These are phyloP conservation scores for Tenrec ecaudatus DNA, from an alignment of 2,113 vertebrate genomes.

Conservation along the genomic window DNA sequence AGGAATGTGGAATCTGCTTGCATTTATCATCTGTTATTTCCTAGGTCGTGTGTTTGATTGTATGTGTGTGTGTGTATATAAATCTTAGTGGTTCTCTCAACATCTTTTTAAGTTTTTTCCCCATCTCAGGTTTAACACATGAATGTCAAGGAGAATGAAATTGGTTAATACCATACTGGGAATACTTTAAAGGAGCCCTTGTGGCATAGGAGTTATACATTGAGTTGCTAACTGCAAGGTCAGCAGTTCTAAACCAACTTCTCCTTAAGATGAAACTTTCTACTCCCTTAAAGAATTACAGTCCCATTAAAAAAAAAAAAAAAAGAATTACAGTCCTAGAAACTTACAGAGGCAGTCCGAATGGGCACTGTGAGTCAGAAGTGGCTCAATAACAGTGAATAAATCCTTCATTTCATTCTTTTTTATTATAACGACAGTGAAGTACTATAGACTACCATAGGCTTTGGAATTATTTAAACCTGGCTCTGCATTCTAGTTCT, in stretches of 20 bases:
- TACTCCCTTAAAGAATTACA: no score
- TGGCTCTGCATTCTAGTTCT: not conserved
- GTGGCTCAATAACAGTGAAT: no score
- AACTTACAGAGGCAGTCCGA: no score
- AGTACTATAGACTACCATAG: not conserved
- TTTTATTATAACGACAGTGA: slow-evolving; percentile 4
- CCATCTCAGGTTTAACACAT: slow-evolving; percentile 9
- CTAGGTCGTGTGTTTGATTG: slow-evolving; percentile 10
- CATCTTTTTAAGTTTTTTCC: slow-evolving; percentile 8
- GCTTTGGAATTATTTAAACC: slow-evolving; percentile 10
- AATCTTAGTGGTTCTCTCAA: not conserved
- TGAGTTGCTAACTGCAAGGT: no score
- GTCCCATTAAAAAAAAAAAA: no score
- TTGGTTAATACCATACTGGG: not conserved
- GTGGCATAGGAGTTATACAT: no score
- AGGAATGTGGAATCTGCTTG: slow-evolving; percentile 3
- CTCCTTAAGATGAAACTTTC: no score
- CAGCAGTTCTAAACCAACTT: no score
- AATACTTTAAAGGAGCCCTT: not conserved
- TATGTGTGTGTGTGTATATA: not conserved
- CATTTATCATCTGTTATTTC: not conserved
- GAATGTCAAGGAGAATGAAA: slow-evolving; percentile 34
- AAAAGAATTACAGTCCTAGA: no score
- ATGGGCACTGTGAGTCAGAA: no score
- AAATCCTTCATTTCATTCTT: slow-evolving; percentile 31